Evolutionary conservation across 1,140 invertebrate genomes (phyloP).

Genomic region (Heterodera schachtii): DNA sequence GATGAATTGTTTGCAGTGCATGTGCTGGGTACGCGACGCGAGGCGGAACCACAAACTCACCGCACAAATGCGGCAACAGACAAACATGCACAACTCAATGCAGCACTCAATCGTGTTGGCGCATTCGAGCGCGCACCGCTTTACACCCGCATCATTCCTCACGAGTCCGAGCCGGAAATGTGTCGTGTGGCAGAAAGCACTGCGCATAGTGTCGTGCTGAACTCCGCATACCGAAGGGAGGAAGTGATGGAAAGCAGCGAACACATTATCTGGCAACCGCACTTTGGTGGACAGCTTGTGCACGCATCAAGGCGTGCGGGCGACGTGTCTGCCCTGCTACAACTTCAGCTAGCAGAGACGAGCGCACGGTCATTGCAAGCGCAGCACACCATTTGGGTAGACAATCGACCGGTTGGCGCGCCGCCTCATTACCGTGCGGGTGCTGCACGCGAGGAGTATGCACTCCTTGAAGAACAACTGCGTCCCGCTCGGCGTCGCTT

Average conservation of each 20-base stretch:
- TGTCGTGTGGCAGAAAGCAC: slow-evolving; percentile 38
- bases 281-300: slow-evolving; percentile 38
- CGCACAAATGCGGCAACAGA: slow-evolving; percentile 21
- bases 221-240: slow-evolving; percentile 37
- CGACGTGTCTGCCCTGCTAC: slow-evolving; percentile 13
- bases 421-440: slow-evolving; percentile 25
- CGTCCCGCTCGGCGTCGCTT: neutral
- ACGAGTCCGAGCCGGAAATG: slow-evolving; percentile 31
- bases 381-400: slow-evolving; percentile 10
- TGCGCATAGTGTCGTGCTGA: slow-evolving; percentile 40
- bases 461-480: slow-evolving; percentile 20
- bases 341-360: slow-evolving; percentile 5
- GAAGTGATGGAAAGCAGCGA: slow-evolving; percentile 24
- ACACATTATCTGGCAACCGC: slow-evolving; percentile 29
- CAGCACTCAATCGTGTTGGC: neutral
- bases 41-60: neutral
- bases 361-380: slow-evolving; percentile 8
- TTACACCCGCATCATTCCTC: slow-evolving; percentile 11
- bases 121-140: slow-evolving; percentile 13
- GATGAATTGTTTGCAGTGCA: slow-evolving; percentile 12
- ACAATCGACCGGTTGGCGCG: slow-evolving; percentile 21
- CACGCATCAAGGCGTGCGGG: slow-evolving; percentile 30
- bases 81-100: neutral
- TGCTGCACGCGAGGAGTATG: slow-evolving; percentile 38
- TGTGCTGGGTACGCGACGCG: slow-evolving; percentile 4